Evolutionary conservation across 2,888 invertebrate species (phyloP), one percentile per base, ranked within the genome.

Genomic region (Sphaerophoria taeniata): DNA sequence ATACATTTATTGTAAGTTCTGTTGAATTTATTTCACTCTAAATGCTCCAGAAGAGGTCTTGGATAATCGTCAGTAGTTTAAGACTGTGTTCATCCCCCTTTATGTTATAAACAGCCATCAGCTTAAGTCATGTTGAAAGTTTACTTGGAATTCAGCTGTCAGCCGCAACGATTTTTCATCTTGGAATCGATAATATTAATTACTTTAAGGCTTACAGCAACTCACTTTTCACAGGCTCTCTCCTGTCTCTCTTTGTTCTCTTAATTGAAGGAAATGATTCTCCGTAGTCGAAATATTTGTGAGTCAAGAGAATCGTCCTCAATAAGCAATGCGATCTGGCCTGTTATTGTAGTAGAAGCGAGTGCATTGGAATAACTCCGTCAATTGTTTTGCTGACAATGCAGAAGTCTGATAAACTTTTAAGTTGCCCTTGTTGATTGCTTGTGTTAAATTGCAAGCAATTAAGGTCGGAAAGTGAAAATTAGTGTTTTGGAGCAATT

Each of bases 111-210:
- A 33, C 36, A 7, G 6, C 24, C 24, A 1, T 34, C 51, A 39
- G 53, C 45, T 51, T 33, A 47, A 34, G 47, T 16, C 31, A 1
- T 24, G 24, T 24, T 24, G 16, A 47, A 16, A 24, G 16, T 47
- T 49, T 0, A 34, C 51, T 16, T n/a, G 16, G 12, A 2, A 43
- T 43, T 43, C 24, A 60, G 67, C 67, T 61, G 81, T 81, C 77
- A 67, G 36, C 60, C 72, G 77, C 72, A 76, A 53, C 47, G 47
- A 60, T 60, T 76, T 60, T 43, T 47, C 51, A 47, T 67, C 60
- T 67, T 61, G 65, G 61, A 82, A 82, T 77, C 82, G 51, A 81
- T 76, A 72, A 67, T 24, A 24, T 24, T 82, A 77, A 77, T 69
- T 77, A 60, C 77, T 61, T 39, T 31, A 39, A n/a, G 77, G 53